Evolutionary conservation across 2,797 vertebrate species (phyloP).

Genomic region (Lepilemur septentrionalis): DNA sequence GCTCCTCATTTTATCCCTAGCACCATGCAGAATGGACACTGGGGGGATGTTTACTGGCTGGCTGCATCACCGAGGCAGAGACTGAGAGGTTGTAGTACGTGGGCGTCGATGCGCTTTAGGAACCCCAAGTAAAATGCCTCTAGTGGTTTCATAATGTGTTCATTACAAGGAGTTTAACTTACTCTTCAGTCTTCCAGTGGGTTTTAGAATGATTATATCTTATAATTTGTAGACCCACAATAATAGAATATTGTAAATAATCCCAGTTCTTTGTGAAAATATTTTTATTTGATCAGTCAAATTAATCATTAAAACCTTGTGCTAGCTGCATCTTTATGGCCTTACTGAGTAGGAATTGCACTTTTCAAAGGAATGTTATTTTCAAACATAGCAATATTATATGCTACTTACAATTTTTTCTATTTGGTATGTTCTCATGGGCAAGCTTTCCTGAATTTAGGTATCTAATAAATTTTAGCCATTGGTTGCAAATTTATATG

Average conservation of each 20-base stretch:
- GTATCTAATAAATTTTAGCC: conserved; percentile 27
- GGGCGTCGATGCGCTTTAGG: neutral
- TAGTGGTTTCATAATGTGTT: neutral
- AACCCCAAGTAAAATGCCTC: neutral
- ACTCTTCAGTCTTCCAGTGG: neutral
- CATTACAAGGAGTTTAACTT: neutral
- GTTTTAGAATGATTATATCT: neutral
- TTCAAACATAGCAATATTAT: neutral
- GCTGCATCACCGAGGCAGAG: neutral
- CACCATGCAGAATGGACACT: neutral
- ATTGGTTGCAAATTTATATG: neutral
- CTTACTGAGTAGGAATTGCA: neutral
- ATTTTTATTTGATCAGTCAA: neutral
- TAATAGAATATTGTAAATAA: conserved; percentile 25
- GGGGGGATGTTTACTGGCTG: neutral
- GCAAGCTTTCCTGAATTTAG: neutral
- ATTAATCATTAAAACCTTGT: neutral
- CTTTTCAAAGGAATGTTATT: neutral
- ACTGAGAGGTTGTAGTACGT: accelerated
- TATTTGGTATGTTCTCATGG: neutral
- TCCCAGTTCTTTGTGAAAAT: conserved; percentile 28
- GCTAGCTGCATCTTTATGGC: conserved; percentile 5
- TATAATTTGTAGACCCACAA: neutral
- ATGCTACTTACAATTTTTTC: conserved; percentile 12
- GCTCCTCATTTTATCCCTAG: neutral